Percentiles rank a stretch among this genome's conserved stretches.
These are phyloP conservation scores for Phalacrocorax aristotelis DNA, from an alignment of 2,113 vertebrate species.

Conservation along the genomic window DNA sequence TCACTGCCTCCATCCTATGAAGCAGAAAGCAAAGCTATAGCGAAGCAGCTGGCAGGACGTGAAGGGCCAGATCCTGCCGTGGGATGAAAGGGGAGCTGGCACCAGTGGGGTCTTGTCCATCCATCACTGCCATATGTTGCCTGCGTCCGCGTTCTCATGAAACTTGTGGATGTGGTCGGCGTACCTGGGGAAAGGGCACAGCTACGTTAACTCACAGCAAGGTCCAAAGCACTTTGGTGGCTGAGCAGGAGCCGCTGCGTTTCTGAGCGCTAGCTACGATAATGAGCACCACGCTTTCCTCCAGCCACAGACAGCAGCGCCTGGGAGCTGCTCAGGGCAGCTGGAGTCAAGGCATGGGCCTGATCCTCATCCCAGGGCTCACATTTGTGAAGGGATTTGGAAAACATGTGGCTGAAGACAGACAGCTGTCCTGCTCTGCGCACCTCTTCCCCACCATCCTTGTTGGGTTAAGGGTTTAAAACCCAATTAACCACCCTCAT, in stretches of 20 bases:
- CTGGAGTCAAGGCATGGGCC: fast-evolving
- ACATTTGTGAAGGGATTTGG: not conserved
- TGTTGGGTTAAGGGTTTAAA: not conserved
- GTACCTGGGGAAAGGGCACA: slow-evolving; percentile 77
- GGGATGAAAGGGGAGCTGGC: fast-evolving
- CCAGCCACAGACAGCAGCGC: not conserved
- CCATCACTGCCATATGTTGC: slow-evolving; percentile 77
- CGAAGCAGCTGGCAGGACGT: not conserved
- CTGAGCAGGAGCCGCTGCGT: fast-evolving
- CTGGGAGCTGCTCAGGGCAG: not conserved
- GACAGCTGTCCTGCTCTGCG: fast-evolving
- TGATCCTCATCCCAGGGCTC: not conserved
- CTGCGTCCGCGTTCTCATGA: slow-evolving; percentile 82
- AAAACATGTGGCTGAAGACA: not conserved
- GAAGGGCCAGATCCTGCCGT: not conserved
- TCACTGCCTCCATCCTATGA: not conserved
- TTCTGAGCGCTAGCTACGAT: fast-evolving
- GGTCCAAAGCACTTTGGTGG: fast-evolving
- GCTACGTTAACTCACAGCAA: not conserved
- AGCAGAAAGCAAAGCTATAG: slow-evolving; percentile 46
- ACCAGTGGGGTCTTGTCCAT: fast-evolving
- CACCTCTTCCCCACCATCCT: not conserved
- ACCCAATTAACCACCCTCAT: not conserved
- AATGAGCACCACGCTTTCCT: fast-evolving
- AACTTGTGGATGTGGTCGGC: slow-evolving; percentile 94